Conservation (phyloP, 2,113 vertebrate genomes). For the Rousettus leschenaultii region DNA sequence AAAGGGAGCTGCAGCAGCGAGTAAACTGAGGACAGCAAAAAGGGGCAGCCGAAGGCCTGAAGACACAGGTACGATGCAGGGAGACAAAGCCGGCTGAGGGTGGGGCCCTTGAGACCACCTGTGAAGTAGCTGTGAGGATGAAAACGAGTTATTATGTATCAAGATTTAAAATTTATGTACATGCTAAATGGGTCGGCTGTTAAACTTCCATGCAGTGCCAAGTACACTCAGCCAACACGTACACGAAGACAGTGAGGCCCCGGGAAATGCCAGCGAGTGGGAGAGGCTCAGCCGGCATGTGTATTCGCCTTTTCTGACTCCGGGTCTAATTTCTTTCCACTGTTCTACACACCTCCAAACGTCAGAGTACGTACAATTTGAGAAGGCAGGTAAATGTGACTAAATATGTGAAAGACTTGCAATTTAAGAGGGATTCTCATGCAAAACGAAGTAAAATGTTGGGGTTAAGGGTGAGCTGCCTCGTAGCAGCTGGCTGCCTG, state of each 20-base stretch:
- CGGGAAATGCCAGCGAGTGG: neutral
- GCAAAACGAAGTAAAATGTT: neutral
- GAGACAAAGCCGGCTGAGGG: fast-evolving
- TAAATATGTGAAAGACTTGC: neutral
- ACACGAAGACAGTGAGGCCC: neutral
- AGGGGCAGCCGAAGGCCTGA: neutral
- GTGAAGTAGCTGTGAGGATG: neutral
- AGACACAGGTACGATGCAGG: neutral
- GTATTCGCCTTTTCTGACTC: neutral
- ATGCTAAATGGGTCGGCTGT: neutral
- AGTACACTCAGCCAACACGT: too few relatives aligned
- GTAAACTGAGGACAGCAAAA: neutral
- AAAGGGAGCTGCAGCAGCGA: neutral
- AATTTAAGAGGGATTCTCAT: neutral
- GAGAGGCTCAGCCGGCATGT: neutral
- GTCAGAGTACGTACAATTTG: neutral
- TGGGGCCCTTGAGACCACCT: neutral
- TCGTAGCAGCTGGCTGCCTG: neutral
- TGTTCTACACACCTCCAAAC: neutral
- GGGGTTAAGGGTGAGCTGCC: neutral
- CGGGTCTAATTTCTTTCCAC: neutral
- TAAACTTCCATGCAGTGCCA: fast-evolving
- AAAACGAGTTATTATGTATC: neutral
- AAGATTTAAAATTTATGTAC: neutral
- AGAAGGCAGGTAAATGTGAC: neutral